Percentiles rank a stretch among this genome's conserved stretches.
Conservation (phyloP, 1,140 invertebrate species). For the Sitodiplosis mosellana region DNA sequence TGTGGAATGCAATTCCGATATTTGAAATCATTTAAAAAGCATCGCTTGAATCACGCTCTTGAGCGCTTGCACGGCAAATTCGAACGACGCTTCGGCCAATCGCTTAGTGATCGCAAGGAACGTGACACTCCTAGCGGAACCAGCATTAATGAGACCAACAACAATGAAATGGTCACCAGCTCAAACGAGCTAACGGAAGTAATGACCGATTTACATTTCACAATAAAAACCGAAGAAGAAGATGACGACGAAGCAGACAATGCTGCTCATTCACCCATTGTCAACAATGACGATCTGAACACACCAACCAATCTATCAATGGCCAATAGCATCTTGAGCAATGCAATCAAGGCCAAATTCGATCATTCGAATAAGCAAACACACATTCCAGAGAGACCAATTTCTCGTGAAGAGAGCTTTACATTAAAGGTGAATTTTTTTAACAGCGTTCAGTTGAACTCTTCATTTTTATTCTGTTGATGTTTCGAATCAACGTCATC, state of each 20-base stretch:
- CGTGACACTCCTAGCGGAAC: conserved; percentile 14
- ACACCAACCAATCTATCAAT: no score
- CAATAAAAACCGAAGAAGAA: conserved; percentile 12
- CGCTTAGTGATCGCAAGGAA: conserved; percentile 4
- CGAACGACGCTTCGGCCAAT: conserved; percentile 8
- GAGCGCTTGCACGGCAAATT: conserved; percentile 54
- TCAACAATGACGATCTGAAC: conserved; percentile 5
- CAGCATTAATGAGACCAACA: conserved; percentile 22
- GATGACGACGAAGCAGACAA: conserved; percentile 42
- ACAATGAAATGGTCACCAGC: conserved; percentile 47
- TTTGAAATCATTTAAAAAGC: conserved; percentile 77
- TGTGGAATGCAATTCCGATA: conserved; percentile 80
- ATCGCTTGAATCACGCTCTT: conserved; percentile 65
- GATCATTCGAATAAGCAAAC: neutral
- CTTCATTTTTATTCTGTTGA: no score
- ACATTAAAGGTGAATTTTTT: no score
- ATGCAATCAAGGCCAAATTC: neutral
- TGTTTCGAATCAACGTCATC: no score
- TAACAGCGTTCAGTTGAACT: no score
- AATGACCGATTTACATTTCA: conserved; percentile 19
- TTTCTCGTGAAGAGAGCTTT: no score
- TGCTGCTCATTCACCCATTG: conserved; percentile 38
- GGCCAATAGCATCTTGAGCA: neutral
- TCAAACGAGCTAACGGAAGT: conserved; percentile 42
- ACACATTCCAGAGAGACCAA: no score